A percentile compares a stretch with the other conserved stretches of the same genome.
phyloP scores from a whole-genome alignment of 2,113 vertebrate species.

The Casuarius casuarius region DNA sequence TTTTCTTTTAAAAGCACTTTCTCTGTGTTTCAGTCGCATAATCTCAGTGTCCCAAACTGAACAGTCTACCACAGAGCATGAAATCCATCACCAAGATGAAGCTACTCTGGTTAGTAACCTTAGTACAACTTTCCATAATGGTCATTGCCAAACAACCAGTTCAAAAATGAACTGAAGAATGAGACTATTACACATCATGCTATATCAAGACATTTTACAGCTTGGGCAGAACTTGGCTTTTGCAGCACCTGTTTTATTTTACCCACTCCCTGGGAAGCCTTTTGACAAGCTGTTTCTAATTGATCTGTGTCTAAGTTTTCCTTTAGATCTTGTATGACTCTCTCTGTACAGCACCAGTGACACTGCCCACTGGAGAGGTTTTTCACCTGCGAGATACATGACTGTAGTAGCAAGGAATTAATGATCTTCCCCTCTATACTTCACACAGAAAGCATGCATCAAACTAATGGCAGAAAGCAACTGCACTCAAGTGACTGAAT shows the following conservation, averaged over 20 bases:
- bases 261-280: rapidly evolving
- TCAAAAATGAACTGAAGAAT: background rate
- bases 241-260: too few relatives aligned
- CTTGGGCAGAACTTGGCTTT: background rate
- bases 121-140: background rate
- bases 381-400: background rate
- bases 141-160: background rate
- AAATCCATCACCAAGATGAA: background rate
- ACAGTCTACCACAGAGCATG: rapidly evolving
- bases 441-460: rapidly evolving
- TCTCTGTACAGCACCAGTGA: background rate
- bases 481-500: background rate
- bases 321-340: background rate
- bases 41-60: background rate
- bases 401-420: background rate
- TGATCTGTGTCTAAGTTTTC: background rate
- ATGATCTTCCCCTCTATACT: background rate
- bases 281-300: background rate
- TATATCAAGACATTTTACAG: rapidly evolving
- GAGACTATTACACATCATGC: background rate
- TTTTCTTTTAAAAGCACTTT: background rate
- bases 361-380: background rate
- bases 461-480: background rate
- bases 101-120: background rate
- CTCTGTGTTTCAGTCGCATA: background rate